Percentiles rank a stretch among this genome's conserved stretches.
phyloP scores from a whole-genome alignment of 2,888 invertebrate species.

The Nysson spinosus region DNA sequence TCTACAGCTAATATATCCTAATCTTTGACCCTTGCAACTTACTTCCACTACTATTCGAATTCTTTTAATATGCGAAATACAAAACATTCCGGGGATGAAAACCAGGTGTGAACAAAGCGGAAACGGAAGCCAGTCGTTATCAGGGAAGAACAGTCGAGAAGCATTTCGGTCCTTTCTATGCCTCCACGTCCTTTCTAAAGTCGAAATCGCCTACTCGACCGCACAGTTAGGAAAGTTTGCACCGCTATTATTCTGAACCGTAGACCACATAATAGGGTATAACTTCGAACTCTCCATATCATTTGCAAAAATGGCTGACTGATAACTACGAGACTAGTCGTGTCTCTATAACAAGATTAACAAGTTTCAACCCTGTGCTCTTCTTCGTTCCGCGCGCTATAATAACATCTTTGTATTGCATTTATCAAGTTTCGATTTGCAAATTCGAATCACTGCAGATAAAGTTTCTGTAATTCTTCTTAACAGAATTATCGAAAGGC shows the following conservation, averaged over 20 bases:
- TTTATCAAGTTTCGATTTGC: too few species aligned
- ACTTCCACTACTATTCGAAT: too few species aligned
- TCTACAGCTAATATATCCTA: too few species aligned
- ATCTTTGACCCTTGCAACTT: too few species aligned
- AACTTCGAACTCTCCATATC: slow-evolving; percentile 1
- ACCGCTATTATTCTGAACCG: slow-evolving; percentile 57
- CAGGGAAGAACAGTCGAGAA: slow-evolving; percentile 55
- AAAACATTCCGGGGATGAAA: too few species aligned
- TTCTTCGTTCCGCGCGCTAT: too few species aligned
- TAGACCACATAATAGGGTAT: slow-evolving; percentile 32
- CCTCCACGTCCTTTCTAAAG: slow-evolving; percentile 13
- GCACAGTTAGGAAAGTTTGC: slow-evolving; percentile 58
- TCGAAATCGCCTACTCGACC: slow-evolving; percentile 32
- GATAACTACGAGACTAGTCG: not conserved
- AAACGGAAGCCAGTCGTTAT: slow-evolving; percentile 62
- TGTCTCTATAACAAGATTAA: not conserved
- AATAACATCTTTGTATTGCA: too few species aligned
- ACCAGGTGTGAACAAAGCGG: too few species aligned
- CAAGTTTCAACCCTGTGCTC: too few species aligned
- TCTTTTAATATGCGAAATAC: not conserved
- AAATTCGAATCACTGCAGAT: too few species aligned
- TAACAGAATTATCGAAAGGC: too few species aligned
- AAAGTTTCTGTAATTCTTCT: too few species aligned
- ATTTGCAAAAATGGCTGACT: slow-evolving; percentile 1
- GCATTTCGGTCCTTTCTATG: slow-evolving; percentile 26